These are phyloP conservation scores for Ips typographus DNA, from an alignment of 1,140 invertebrate species.

Conservation along the genomic window DNA sequence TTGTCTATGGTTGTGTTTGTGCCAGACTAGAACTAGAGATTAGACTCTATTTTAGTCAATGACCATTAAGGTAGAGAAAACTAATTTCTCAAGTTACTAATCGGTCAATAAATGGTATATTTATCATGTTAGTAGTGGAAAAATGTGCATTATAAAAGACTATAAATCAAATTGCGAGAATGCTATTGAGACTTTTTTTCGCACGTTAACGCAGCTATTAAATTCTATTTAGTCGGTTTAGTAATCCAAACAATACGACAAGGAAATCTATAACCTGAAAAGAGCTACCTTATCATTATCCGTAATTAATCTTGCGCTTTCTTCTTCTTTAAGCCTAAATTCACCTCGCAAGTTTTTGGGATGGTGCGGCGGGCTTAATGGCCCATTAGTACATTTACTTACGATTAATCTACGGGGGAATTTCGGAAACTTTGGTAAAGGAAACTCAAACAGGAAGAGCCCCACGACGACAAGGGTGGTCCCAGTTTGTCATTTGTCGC, in stretches of 20 bases:
- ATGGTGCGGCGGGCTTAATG: not conserved
- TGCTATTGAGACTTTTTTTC: not conserved
- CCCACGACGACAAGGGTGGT: not conserved
- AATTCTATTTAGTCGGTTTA: slow-evolving; percentile 16
- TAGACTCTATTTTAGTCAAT: too few relatives aligned
- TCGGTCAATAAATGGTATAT: too few relatives aligned
- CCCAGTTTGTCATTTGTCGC: slow-evolving; percentile 23
- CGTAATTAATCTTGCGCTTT: slow-evolving; percentile 9
- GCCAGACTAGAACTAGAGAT: too few relatives aligned
- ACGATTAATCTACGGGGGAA: not conserved
- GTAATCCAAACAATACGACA: slow-evolving; percentile 10
- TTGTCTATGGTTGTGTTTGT: too few relatives aligned
- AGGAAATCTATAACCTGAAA: slow-evolving; percentile 14
- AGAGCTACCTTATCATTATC: slow-evolving; percentile 13
- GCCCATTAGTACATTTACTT: not conserved
- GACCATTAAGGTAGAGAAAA: too few relatives aligned
- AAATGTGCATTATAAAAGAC: too few relatives aligned
- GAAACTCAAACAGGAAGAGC: slow-evolving; percentile 8
- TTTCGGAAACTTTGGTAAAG: too few relatives aligned
- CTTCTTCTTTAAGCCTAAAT: slow-evolving; percentile 2
- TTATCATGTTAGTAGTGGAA: too few relatives aligned
- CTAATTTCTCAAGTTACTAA: too few relatives aligned
- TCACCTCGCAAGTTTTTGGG: slow-evolving; percentile 7
- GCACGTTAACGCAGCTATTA: slow-evolving; percentile 12
- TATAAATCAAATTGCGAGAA: too few relatives aligned